Base-by-base conservation (phyloP, 2,888 invertebrate species). In the Diabrotica balteata region DNA sequence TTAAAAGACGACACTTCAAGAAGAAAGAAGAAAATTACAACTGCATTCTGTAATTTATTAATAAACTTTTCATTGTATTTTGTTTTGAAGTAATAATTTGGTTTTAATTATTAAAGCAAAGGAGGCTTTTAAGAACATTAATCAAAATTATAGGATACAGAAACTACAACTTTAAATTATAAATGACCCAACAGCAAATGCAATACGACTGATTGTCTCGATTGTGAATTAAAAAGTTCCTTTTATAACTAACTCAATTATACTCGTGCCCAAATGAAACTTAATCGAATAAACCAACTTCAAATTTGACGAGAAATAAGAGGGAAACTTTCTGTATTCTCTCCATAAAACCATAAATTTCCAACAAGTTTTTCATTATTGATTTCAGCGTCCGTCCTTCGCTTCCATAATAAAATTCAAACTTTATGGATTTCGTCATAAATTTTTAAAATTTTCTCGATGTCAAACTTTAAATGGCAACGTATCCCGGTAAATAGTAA, bases 391-490 rank as follows among this genome's bases (percentile, higher is more conserved):
- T 60, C 62, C 68, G 63, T 65, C 54, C 69, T 58, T 62, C 67
- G 62, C 59, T 68, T 63, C 63, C 66, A 68, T 57, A 57, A 72
- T 72, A 74, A 73, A 72, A 72, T 72, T 72, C 68, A 54, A 69
- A 69, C 67, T 69, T 69, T 64, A 64, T 67, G 70, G 67, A 73
- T 71, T 74, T 72, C 64, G 67, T 72, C 68, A 71, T 70, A 71
- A 70, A 69, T 73, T 73, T 73, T 72, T 72, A 72, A 72, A 72
- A 67, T 68, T 71, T 69, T 63, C 64, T 58, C 58, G 50, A 69
- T 72, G 72, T 71, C 72, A 73, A 73, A 72, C 53, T 73, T 73
- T 73, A 73, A 72, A 75, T 71, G 70, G 71, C 55, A 44, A 57
- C 17, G 55, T 43, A 45, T 7, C 45, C 32, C 44, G 55, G 55